Conservation (phyloP, 92 coral and sea anemone genomes). For the Pocillopora meandrina region DNA sequence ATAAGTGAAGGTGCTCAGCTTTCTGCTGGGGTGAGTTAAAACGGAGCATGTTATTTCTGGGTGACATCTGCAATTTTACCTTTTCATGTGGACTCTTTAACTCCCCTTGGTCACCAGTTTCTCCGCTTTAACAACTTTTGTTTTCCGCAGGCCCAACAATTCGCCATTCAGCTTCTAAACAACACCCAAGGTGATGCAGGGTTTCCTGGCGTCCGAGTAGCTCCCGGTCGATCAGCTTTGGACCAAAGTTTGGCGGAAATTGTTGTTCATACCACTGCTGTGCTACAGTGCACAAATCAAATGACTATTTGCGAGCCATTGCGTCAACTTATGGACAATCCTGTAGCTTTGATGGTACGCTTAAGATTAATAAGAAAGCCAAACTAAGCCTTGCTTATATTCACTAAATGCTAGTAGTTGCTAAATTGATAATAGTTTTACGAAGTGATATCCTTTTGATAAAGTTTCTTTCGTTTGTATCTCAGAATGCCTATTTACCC, state of each 20-base stretch:
- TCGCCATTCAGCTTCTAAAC: conserved; percentile 64
- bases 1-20: conserved; percentile 31
- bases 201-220: conserved; percentile 48
- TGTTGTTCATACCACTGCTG: conserved; percentile 63
- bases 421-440: neutral
- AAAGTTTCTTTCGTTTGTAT: neutral
- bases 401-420: too few species aligned
- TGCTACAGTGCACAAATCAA: conserved; percentile 57
- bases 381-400: neutral
- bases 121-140: neutral
- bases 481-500: conserved; percentile 70
- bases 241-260: conserved; percentile 66
- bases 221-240: conserved; percentile 54
- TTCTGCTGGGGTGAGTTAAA: conserved; percentile 37
- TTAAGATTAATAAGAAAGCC: neutral
- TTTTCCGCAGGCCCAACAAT: conserved; percentile 42
- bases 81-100: neutral
- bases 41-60: neutral
- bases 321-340: conserved; percentile 60
- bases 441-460: neutral
- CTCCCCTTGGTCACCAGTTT: neutral
- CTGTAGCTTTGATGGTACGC: conserved; percentile 68
- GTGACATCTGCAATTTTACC: neutral
- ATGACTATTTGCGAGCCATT: conserved; percentile 62
- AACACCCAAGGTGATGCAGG: conserved; percentile 67